phyloP scores from a whole-genome alignment of 1,140 invertebrate genomes.

The Platyura marginata region DNA sequence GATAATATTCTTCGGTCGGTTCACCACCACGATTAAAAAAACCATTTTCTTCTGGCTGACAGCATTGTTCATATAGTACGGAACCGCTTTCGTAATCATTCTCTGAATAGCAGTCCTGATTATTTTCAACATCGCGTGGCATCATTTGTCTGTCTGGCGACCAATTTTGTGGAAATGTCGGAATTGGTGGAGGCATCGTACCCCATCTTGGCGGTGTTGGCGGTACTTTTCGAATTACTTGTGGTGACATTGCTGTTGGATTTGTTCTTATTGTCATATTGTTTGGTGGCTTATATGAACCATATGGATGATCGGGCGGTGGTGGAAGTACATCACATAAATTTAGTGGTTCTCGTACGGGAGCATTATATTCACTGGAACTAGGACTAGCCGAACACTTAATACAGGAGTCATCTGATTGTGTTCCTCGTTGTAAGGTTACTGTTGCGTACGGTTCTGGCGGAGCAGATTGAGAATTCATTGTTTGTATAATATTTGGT shows the following conservation, averaged over 20 bases:
- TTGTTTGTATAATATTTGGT: conserved; percentile 40
- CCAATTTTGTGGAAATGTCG: conserved; percentile 5
- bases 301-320: conserved; percentile 5
- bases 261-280: conserved; percentile 6
- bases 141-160: not conserved
- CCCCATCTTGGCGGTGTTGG: not conserved
- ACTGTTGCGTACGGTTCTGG: conserved; percentile 53
- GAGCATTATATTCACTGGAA: conserved; percentile 5
- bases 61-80: conserved; percentile 24
- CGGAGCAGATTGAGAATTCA: conserved; percentile 26
- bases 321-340: conserved; percentile 3
- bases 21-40: conserved; percentile 4
- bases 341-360: conserved; percentile 3
- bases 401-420: conserved; percentile 2
- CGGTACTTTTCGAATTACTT: conserved; percentile 1
- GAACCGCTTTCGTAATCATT: conserved; percentile 33
- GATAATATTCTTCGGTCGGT: conserved; percentile 6
- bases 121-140: not conserved
- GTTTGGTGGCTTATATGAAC: conserved; percentile 1
- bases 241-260: conserved; percentile 4
- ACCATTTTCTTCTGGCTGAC: not conserved
- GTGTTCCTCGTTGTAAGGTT: conserved; percentile 25
- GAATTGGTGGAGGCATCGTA: conserved; percentile 2
- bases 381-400: conserved; percentile 1
- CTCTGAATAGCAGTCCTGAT: conserved; percentile 8